These are phyloP conservation scores for Flabesymbios commensalis DNA, from an alignment of 2,888 invertebrate genomes.

Conservation along the genomic window DNA sequence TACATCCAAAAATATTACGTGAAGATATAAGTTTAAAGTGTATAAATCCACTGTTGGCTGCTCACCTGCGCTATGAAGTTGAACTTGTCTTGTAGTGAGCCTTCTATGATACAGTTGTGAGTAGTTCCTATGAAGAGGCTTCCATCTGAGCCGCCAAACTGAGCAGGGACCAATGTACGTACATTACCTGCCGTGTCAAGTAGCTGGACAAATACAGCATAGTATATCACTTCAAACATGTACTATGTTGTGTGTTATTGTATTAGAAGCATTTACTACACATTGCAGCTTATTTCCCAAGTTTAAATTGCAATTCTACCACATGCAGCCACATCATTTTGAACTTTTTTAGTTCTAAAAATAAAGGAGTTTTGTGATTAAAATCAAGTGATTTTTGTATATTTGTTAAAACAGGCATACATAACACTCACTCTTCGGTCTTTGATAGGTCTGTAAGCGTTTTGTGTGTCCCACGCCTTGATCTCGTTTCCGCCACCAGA, in stretches of 20 bases:
- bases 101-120: conserved; percentile 85
- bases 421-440: conserved; percentile 64
- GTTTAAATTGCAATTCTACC: neutral
- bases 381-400: too few relatives aligned
- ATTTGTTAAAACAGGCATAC: neutral
- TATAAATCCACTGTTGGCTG: too few relatives aligned
- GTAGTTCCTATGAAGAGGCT: conserved; percentile 90
- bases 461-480: conserved; percentile 88
- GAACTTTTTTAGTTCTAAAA: too few relatives aligned
- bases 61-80: conserved; percentile 75
- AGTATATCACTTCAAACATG: too few relatives aligned
- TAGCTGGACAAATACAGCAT: conserved; percentile 66
- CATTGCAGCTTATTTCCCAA: too few relatives aligned
- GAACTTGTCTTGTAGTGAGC: conserved; percentile 85
- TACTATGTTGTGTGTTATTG: too few relatives aligned
- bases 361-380: too few relatives aligned
- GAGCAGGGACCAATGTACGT: conserved; percentile 84
- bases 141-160: conserved; percentile 79
- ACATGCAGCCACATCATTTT: too few relatives aligned
- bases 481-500: conserved; percentile 82
- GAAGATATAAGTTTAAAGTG: too few relatives aligned
- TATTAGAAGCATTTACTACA: too few relatives aligned
- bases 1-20: too few relatives aligned
- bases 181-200: conserved; percentile 88
- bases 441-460: conserved; percentile 87